Conservation (phyloP, 53 echinoderm and acorn worm genomes). For the Holothuria leucospilota region DNA sequence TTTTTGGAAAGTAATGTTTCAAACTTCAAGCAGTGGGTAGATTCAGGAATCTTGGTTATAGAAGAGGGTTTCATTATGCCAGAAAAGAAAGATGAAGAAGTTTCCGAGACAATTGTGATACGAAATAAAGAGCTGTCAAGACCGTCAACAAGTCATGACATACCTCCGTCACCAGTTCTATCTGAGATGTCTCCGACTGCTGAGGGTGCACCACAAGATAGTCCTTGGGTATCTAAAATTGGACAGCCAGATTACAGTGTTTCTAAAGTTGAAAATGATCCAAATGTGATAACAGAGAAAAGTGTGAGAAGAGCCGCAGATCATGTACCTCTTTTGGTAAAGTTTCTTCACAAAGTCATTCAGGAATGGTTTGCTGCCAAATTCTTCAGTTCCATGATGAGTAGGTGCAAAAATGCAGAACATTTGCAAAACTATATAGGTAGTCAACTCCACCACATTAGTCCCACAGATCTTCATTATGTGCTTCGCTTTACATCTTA, state of each 20-base stretch:
- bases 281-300: too few relatives aligned
- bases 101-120: not conserved
- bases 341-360: not conserved
- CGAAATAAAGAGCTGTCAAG: not conserved
- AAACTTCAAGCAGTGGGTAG: not conserved
- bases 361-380: slow-evolving; percentile 24
- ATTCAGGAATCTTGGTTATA: not conserved
- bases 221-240: too few relatives aligned
- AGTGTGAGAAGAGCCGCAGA: too few relatives aligned
- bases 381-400: not conserved
- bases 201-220: too few relatives aligned
- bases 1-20: not conserved
- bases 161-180: too few relatives aligned
- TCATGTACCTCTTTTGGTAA: not conserved
- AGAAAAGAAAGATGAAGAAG: not conserved
- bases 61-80: not conserved
- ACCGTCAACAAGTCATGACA: too few relatives aligned
- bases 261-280: too few relatives aligned
- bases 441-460: not conserved
- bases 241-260: too few relatives aligned
- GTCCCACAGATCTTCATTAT: slow-evolving; percentile 11
- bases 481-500: not conserved
- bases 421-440: not conserved
- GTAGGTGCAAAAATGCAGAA: not conserved
- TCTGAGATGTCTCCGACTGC: too few relatives aligned